These are phyloP conservation scores for Raillietiella orientalis DNA, from an alignment of 2,888 invertebrate genomes.

Conservation along the genomic window DNA sequence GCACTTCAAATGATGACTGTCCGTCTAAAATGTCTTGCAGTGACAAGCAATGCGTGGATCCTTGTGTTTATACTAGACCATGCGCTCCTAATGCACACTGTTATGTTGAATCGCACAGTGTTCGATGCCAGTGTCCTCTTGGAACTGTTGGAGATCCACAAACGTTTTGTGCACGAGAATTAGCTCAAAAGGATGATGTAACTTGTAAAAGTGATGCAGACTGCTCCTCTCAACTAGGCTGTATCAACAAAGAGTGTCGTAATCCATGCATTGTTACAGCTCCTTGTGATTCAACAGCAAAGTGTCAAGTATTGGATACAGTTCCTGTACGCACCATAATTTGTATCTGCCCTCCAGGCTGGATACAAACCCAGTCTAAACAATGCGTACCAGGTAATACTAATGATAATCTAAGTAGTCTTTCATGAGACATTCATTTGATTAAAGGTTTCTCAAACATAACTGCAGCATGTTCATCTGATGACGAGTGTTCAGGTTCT, in stretches of 20 bases:
- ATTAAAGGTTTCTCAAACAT: no score
- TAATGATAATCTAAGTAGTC: no score
- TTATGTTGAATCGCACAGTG: constrained; percentile 39
- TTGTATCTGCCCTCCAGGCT: constrained; percentile 34
- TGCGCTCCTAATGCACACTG: constrained; percentile 58
- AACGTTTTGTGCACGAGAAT: constrained; percentile 41
- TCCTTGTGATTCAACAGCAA: constrained; percentile 4
- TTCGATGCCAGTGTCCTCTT: constrained; percentile 49
- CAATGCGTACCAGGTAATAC: constrained; percentile 30
- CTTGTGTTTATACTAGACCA: constrained; percentile 33
- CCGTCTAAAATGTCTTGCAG: constrained; percentile 40
- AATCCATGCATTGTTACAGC: constrained; percentile 32
- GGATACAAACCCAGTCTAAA: constrained; percentile 41
- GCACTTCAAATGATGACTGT: constrained; percentile 50
- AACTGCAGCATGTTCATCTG: no score
- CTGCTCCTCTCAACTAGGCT: constrained; percentile 42
- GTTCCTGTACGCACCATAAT: constrained; percentile 6
- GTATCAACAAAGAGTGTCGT: constrained; percentile 43
- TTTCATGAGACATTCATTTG: no score
- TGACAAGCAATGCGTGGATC: constrained; percentile 14
- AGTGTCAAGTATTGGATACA: constrained; percentile 8
- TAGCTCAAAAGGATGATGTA: constrained; percentile 8
- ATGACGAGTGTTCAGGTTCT: constrained; percentile 37
- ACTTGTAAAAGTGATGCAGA: constrained; percentile 51
- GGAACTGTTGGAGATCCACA: constrained; percentile 47